Evolutionary conservation across 2,797 vertebrate genomes (phyloP).

Genomic region (Cirrhinus molitorella): DNA sequence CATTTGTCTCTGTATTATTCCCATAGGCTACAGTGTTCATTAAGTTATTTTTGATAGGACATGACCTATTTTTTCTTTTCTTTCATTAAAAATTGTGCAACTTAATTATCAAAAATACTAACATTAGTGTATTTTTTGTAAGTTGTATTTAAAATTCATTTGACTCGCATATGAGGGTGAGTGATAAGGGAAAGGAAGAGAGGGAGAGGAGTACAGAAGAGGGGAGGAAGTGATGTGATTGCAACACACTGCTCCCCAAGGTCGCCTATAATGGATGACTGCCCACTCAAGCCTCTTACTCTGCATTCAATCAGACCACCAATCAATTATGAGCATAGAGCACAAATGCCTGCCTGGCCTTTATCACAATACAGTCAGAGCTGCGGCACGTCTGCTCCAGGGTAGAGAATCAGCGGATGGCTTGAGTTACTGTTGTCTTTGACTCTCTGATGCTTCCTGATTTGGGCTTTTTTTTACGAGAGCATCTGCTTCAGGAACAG

Average conservation of each 20-base stretch:
- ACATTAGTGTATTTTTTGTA: not conserved
- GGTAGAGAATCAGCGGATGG: slow-evolving; percentile 3
- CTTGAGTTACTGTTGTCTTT: slow-evolving; percentile 31
- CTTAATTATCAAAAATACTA: not conserved
- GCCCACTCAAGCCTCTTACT: slow-evolving; percentile 43
- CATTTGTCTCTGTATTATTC: not conserved
- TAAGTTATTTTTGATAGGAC: not conserved
- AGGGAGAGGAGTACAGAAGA: slow-evolving; percentile 14
- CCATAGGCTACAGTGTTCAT: not conserved
- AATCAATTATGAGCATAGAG: slow-evolving; percentile 50
- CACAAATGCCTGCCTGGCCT: slow-evolving; percentile 36
- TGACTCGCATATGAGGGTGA: not conserved
- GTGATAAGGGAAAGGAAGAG: slow-evolving; percentile 29
- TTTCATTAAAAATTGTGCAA: not conserved
- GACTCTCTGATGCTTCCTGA: slow-evolving; percentile 18
- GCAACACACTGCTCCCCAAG: slow-evolving; percentile 53
- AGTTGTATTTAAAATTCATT: slow-evolving; percentile 10
- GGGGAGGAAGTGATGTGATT: slow-evolving; percentile 43
- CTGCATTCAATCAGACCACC: slow-evolving; percentile 50
- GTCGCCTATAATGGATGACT: slow-evolving; percentile 58
- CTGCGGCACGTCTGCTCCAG: slow-evolving; percentile 16
- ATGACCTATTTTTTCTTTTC: not conserved
- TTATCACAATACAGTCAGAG: slow-evolving; percentile 34
- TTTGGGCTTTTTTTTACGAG: not conserved
- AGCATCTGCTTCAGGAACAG: slow-evolving; percentile 36